Evolutionary conservation across 2,113 vertebrate species (phyloP).

Genomic region (Motacilla alba): DNA sequence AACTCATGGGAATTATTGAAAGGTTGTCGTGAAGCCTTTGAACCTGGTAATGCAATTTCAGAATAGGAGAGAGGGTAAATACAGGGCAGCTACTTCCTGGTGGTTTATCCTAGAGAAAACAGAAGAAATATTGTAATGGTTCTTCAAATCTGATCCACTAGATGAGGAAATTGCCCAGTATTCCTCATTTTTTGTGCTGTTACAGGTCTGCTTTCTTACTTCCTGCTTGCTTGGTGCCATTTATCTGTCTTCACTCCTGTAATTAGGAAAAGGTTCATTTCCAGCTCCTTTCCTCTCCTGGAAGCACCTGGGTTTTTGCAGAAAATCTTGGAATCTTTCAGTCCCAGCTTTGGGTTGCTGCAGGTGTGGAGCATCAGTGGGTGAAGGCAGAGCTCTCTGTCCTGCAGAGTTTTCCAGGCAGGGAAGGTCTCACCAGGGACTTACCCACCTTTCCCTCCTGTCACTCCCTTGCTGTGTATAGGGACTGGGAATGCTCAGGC

Average conservation of each 20-base stretch:
- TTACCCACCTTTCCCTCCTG: neutral
- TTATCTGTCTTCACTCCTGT: neutral
- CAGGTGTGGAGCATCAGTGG: neutral
- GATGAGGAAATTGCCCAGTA: neutral
- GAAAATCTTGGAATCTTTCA: neutral
- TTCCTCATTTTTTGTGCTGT: neutral
- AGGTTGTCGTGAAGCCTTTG: neutral
- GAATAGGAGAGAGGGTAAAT: neutral
- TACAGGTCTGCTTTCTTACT: neutral
- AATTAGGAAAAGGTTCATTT: neutral
- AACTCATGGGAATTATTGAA: neutral
- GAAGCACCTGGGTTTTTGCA: accelerated
- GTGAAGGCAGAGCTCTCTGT: neutral
- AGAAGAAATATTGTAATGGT: neutral
- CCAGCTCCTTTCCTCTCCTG: neutral
- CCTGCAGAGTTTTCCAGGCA: neutral
- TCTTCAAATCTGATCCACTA: neutral
- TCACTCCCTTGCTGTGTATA: accelerated
- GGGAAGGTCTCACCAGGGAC: neutral
- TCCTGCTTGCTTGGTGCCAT: neutral
- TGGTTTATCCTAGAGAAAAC: neutral
- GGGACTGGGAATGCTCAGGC: neutral
- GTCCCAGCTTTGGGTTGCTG: neutral
- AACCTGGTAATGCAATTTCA: neutral
- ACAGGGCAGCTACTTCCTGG: neutral